Percentiles rank a stretch among this genome's conserved stretches.
Conservation (phyloP, 2,888 invertebrate species). For the Xestia sexstrigata region DNA sequence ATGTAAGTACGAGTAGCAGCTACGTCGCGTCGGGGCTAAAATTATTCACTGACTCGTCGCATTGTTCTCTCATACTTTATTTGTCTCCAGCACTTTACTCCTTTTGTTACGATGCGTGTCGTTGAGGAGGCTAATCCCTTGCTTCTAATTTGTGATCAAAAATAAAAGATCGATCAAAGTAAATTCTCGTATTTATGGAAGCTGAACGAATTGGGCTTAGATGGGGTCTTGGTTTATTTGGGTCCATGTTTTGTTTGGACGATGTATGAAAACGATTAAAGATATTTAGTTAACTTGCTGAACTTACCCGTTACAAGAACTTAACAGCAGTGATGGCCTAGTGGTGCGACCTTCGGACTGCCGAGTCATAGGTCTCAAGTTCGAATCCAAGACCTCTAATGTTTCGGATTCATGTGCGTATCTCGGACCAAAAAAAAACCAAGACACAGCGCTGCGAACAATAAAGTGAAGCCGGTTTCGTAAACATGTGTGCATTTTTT, state of each 20-base stretch:
- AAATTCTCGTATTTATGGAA: slow-evolving; percentile 65
- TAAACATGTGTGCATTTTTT: no score
- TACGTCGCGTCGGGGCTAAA: slow-evolving; percentile 84
- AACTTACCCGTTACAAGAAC: no score
- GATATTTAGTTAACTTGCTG: background rate
- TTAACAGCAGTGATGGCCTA: no score
- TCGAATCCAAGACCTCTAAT: no score
- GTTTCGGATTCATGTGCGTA: no score
- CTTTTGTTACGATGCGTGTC: slow-evolving; percentile 85
- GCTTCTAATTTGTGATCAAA: slow-evolving; percentile 84
- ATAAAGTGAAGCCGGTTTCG: no score
- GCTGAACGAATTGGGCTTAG: slow-evolving; percentile 57
- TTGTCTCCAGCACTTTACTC: slow-evolving; percentile 78
- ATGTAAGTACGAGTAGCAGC: slow-evolving; percentile 67
- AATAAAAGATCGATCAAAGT: slow-evolving; percentile 81
- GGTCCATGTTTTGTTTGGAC: background rate
- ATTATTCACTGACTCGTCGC: slow-evolving; percentile 88
- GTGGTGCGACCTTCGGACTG: no score
- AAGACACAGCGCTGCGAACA: no score
- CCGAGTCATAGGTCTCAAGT: no score
- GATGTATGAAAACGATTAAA: background rate
- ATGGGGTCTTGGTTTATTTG: slow-evolving; percentile 30
- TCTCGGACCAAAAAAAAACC: no score
- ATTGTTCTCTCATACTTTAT: slow-evolving; percentile 90
- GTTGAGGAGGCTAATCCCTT: slow-evolving; percentile 81